Evolutionary conservation across 2,888 invertebrate genomes (phyloP).

Genomic region (Odontothrips loti): DNA sequence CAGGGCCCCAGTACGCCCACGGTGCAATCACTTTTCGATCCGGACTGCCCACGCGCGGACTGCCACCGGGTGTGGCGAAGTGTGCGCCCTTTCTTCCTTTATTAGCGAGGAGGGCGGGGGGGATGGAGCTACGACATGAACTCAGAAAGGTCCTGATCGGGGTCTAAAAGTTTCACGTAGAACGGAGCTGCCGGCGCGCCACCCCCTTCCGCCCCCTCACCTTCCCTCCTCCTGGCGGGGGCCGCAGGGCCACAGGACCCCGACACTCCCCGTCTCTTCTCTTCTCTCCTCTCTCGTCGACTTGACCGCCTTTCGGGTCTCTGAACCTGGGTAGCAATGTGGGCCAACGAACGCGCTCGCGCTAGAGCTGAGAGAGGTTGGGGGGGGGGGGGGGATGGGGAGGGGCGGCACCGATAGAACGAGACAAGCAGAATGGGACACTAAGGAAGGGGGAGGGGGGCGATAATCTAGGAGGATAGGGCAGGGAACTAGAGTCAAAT

Average conservation of each 20-base stretch:
- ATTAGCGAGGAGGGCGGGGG: too few species aligned
- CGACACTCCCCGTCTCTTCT: too few species aligned
- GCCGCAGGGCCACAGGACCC: background rate
- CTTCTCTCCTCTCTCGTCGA: background rate
- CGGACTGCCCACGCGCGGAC: too few species aligned
- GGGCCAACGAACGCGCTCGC: conserved; percentile 4
- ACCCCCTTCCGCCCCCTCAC: background rate
- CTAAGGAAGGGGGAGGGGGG: background rate
- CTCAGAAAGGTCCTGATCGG: too few species aligned
- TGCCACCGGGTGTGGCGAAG: too few species aligned
- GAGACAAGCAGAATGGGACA: background rate
- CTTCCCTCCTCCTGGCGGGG: background rate
- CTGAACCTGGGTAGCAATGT: conserved; percentile 22
- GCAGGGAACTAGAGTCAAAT: too few species aligned
- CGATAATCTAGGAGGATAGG: background rate
- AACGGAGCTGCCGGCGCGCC: background rate
- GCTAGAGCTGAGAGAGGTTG: background rate
- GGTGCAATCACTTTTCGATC: background rate
- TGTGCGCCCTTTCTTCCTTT: too few species aligned
- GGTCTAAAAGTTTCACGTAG: too few species aligned
- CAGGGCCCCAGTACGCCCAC: background rate
- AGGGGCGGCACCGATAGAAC: background rate
- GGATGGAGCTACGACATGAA: too few species aligned
- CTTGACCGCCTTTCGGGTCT: conserved; percentile 21
- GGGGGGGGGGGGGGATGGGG: background rate